These are phyloP conservation scores for Gadus macrocephalus DNA, from an alignment of 2,113 vertebrate genomes.

Conservation along the genomic window DNA sequence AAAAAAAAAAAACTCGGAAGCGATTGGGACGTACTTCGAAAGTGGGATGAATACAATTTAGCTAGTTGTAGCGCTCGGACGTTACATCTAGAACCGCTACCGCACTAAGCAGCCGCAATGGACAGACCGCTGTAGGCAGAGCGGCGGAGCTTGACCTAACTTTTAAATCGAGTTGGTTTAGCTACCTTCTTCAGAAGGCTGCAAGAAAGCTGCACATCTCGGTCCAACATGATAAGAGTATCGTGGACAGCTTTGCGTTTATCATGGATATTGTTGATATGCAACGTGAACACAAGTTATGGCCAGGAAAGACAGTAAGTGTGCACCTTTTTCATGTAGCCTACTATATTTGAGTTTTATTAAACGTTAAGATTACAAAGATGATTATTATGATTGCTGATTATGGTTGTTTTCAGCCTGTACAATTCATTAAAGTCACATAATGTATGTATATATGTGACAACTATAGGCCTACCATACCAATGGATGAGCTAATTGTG, in stretches of 20 bases:
- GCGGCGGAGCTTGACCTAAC: slow-evolving; percentile 20
- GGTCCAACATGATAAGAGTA: slow-evolving; percentile 52
- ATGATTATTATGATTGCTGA: background rate
- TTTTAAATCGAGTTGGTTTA: slow-evolving; percentile 14
- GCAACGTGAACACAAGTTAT: slow-evolving; percentile 51
- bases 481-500: too few relatives aligned
- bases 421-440: too few relatives aligned
- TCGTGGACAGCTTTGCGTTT: slow-evolving; percentile 56
- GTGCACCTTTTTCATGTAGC: slow-evolving; percentile 20
- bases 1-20: background rate
- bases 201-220: slow-evolving; percentile 17
- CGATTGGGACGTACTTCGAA: slow-evolving; percentile 39
- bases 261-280: slow-evolving; percentile 64
- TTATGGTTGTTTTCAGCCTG: too few relatives aligned
- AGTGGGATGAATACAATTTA: slow-evolving; percentile 35
- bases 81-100: background rate
- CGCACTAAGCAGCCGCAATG: slow-evolving; percentile 45
- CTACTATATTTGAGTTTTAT: background rate
- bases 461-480: too few relatives aligned
- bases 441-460: too few relatives aligned
- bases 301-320: slow-evolving; percentile 72
- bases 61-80: background rate
- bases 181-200: slow-evolving; percentile 22
- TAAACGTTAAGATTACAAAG: background rate
- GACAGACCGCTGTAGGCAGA: slow-evolving; percentile 38